Evolutionary conservation across 2,113 vertebrate genomes (phyloP), one percentile per base, ranked within the genome.

Genomic region (Microtus montanus): DNA sequence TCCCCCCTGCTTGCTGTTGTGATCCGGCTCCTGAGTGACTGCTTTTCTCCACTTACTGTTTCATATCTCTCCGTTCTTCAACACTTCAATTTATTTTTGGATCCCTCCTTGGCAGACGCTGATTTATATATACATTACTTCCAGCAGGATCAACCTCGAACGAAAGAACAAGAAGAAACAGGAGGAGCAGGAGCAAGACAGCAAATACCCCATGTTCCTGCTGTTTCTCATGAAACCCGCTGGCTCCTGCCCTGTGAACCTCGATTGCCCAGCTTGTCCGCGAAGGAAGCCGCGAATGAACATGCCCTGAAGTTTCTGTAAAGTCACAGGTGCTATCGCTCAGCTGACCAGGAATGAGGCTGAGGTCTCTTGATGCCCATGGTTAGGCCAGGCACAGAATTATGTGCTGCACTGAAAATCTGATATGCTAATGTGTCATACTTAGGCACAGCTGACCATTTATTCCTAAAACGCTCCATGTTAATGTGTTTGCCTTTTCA

Each of bases 1-100:
- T 97, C 86, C 91, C 97, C 97, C 96, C 47, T 96, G 95, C 92
- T 93, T 96, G 87, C 96, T 96, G 92, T 94, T 94, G 80, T 87
- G 97, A 88, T 92, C 84, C 96, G 96, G 35, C 58, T 93, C 47
- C 85, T 90, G 96, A 96, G n/a, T 71, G 92, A 98, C 89, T 94
- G 91, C 95, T 97, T 93, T 95, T 94, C 94, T 96, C 83, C 58
- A 90, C 47, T 41, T 86, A 92, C 77, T n/a, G 30, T 90, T 94
- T 87, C 91, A 93, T 89, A 35, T 74, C 89, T 91, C 70, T 19
- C 17, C 85, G 85, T 96, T 97, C 97, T 92, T 93, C 89, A 97
- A 64, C 30, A 84, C 63, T 86, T 95, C 91, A n/a, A 75, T 96
- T 96, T 92, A 70, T 93, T 88, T 96, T 94, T 88, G 61, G 63